phyloP scores from a whole-genome alignment of 2,797 vertebrate species.

The Phrynocephalus forsythii region DNA sequence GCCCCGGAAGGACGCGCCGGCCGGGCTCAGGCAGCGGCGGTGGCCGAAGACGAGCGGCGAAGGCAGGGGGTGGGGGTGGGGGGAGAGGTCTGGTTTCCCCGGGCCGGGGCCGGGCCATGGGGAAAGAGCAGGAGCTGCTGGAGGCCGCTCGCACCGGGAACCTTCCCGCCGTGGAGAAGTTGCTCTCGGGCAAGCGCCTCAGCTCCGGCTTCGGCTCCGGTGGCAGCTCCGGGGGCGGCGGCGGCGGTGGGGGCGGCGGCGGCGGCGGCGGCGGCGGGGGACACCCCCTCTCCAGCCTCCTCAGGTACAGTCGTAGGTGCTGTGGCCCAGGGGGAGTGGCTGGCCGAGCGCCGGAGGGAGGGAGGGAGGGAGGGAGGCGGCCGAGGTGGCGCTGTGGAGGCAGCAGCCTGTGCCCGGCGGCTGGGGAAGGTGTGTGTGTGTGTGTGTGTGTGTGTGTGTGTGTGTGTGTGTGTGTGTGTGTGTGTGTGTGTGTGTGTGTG shows the following conservation, averaged over 20 bases:
- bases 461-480: no score
- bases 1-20: constrained; percentile 59
- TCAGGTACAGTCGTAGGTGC: constrained; percentile 83
- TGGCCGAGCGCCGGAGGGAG: not conserved
- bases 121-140: constrained; percentile 97
- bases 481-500: no score
- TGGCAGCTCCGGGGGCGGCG: constrained; percentile 62
- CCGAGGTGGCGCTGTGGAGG: not conserved
- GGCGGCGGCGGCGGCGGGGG: constrained; percentile 77
- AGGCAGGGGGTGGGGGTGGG: not conserved
- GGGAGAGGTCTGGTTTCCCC: constrained; percentile 48
- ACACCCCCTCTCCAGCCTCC: constrained; percentile 93
- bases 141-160: constrained; percentile 97
- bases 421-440: not conserved
- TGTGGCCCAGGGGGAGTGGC: constrained; percentile 8
- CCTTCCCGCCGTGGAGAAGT: constrained; percentile 93
- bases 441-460: no score
- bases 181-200: constrained; percentile 91
- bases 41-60: constrained; percentile 29
- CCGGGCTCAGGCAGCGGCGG: constrained; percentile 67
- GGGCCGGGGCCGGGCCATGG: constrained; percentile 81
- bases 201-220: constrained; percentile 83
- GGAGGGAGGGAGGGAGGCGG: not conserved
- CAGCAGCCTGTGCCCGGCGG: not conserved
- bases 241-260: constrained; percentile 71